Evolutionary conservation across 1,140 invertebrate species (phyloP).

Genomic region (Temnothorax curvispinosus): DNA sequence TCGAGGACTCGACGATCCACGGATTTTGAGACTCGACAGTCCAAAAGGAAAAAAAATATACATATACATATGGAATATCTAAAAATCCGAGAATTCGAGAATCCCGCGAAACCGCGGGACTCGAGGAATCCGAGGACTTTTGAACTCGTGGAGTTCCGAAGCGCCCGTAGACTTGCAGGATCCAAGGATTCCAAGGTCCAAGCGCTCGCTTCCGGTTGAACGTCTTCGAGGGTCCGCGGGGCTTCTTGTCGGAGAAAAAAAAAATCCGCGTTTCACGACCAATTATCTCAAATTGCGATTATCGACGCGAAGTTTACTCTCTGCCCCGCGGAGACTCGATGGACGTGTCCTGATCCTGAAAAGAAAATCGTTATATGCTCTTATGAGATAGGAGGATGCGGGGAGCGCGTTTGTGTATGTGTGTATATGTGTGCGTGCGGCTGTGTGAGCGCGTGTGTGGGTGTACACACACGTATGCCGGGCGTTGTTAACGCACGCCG

Average conservation of each 20-base stretch:
- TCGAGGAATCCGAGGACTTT: constrained; percentile 8
- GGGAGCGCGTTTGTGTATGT: not conserved
- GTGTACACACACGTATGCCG: not conserved
- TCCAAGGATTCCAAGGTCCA: constrained; percentile 1
- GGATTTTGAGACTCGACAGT: not conserved
- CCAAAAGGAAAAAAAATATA: not conserved
- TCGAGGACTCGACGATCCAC: constrained; percentile 24
- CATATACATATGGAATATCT: not conserved
- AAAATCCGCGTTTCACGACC: not conserved
- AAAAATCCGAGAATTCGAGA: not conserved
- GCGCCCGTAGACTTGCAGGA: not conserved
- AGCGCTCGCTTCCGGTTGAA: not conserved
- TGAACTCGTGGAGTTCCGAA: not conserved
- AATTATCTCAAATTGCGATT: not conserved
- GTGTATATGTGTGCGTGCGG: not conserved
- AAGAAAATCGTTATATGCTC: constrained; percentile 55
- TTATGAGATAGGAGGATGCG: constrained; percentile 16
- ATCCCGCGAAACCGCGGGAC: not conserved
- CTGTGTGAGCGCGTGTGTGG: not conserved
- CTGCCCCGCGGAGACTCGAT: constrained; percentile 19
- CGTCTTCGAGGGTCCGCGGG: constrained; percentile 27
- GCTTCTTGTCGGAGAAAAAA: not conserved
- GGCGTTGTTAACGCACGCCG: constrained; percentile 41
- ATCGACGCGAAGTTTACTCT: not conserved
- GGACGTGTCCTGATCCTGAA: constrained; percentile 41